Evolutionary conservation across 2,113 vertebrate genomes (phyloP).

Genomic region (Melanerpes aurifrons): DNA sequence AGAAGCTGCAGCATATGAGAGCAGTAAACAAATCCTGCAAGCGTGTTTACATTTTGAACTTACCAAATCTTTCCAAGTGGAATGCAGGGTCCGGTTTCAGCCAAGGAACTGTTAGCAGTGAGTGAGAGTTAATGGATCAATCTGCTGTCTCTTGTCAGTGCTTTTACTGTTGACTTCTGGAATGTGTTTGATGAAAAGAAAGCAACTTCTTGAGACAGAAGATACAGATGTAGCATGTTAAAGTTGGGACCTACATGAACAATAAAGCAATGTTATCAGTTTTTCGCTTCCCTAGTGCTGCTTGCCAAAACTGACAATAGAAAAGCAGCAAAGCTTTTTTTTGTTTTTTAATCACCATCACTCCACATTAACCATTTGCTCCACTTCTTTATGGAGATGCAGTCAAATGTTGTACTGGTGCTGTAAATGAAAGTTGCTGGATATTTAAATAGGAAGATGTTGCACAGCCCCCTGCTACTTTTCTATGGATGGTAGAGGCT

Average conservation of each 20-base stretch:
- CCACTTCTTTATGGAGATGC: neutral
- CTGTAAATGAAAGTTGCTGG: neutral
- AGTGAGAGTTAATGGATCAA: slow-evolving; percentile 93
- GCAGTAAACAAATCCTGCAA: slow-evolving; percentile 65
- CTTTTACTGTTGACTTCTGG: slow-evolving; percentile 91
- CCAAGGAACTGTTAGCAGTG: slow-evolving; percentile 93
- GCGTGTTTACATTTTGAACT: slow-evolving; percentile 77
- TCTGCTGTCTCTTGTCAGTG: slow-evolving; percentile 88
- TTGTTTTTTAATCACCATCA: neutral
- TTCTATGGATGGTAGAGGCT: neutral
- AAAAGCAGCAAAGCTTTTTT: slow-evolving; percentile 61
- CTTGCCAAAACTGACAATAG: slow-evolving; percentile 73
- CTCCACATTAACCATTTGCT: slow-evolving; percentile 51
- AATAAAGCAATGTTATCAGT: slow-evolving; percentile 81
- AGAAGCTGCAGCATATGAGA: slow-evolving; percentile 23
- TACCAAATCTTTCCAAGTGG: slow-evolving; percentile 83
- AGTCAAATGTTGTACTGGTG: neutral
- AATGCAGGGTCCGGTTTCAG: slow-evolving; percentile 85
- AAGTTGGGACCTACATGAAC: slow-evolving; percentile 77
- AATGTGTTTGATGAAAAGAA: slow-evolving; percentile 97
- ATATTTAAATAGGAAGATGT: neutral
- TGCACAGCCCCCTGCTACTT: neutral
- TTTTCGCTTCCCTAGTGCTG: slow-evolving; percentile 51
- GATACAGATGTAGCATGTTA: slow-evolving; percentile 79
- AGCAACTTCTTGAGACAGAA: slow-evolving; percentile 80